Evolutionary conservation across 2,888 invertebrate species (phyloP), one percentile per base, ranked within the genome.

Genomic region (Drosophila gaucha): DNA sequence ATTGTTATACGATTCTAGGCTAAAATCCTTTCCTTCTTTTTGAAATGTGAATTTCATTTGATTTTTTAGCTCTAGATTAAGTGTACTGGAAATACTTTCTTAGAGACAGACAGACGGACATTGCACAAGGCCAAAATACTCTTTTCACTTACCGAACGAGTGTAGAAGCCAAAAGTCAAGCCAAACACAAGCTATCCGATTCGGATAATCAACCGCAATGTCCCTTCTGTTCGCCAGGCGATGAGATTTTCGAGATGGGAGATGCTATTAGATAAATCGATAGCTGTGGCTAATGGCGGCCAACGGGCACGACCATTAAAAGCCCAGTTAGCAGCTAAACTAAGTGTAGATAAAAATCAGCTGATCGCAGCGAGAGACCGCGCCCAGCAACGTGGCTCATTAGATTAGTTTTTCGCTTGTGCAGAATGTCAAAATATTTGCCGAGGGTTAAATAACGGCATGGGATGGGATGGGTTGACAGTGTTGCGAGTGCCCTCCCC

Each of bases 391-490:
- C 68, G 55, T 33, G 47, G 22, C 72, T 71, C 73, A 72, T 71
- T 71, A 73, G 49, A 50, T 46, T 20, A 24, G 50, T 50, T 51
- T 43, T 47, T 49, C 43, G 67, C 50, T 22, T 58, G 72, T 46
- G 54, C 58, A 63, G 30, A 31, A 41, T 75, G 74, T 74, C 74
- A 74, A 70, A 74, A 74, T 75, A 74, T 75, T 69, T 55, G 51
- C 54, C 50, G 38, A 43, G 66, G 72, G 51, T 18, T 16, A 36
- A 36, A 8, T 9, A 14, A 33, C 16, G 36, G 16, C 3, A 16
- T 24, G 24, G 47, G 31, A 30, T 2, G 30, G n/a, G 24, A n/a
- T n/a, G 24, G 44, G 57, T 16, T 43, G 57, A 30, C 43, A 57
- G 30, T 44, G 57, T 30, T 33, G 35, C 56, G 30, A 44, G 12